phyloP scores from a whole-genome alignment of 1,140 invertebrate species.

The Caenorhabditis inopinata region DNA sequence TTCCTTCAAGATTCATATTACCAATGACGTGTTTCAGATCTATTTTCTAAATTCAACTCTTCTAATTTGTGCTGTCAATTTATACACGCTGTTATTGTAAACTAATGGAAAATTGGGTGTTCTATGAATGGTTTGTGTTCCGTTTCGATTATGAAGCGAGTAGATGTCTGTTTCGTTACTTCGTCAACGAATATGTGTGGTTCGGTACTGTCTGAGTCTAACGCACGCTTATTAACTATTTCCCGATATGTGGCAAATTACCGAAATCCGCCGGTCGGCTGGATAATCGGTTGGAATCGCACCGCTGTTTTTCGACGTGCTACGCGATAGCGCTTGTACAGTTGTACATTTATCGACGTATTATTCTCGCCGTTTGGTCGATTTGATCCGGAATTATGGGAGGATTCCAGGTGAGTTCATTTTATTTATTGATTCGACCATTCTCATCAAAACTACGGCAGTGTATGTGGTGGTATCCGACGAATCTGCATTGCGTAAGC shows the following conservation, averaged over 20 bases:
- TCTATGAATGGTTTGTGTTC: not conserved
- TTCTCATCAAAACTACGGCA: not conserved
- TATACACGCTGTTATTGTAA: too few species aligned
- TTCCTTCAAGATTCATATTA: too few species aligned
- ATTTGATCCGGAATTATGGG: constrained; percentile 28
- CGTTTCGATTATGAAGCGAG: not conserved
- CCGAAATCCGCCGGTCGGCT: constrained; percentile 32
- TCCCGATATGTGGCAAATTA: constrained; percentile 17
- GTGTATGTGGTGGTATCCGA: not conserved
- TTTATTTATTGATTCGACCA: not conserved
- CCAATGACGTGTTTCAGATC: too few species aligned
- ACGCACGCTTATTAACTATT: not conserved
- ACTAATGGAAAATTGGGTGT: not conserved
- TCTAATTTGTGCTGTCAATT: too few species aligned
- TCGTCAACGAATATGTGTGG: not conserved
- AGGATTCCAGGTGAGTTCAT: constrained; percentile 23
- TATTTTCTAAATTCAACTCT: too few species aligned
- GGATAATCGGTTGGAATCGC: constrained; percentile 28
- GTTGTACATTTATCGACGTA: constrained; percentile 30
- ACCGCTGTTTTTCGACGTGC: not conserved
- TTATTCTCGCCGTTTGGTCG: constrained; percentile 30
- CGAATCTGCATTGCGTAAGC: not conserved
- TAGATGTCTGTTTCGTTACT: constrained; percentile 5
- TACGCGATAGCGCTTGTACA: constrained; percentile 10
- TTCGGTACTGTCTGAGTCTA: constrained; percentile 5